Percentiles rank a stretch among this genome's conserved stretches.
phyloP scores from a whole-genome alignment of 64 coral and sea anemone species.

The Actinia tenebrosa region DNA sequence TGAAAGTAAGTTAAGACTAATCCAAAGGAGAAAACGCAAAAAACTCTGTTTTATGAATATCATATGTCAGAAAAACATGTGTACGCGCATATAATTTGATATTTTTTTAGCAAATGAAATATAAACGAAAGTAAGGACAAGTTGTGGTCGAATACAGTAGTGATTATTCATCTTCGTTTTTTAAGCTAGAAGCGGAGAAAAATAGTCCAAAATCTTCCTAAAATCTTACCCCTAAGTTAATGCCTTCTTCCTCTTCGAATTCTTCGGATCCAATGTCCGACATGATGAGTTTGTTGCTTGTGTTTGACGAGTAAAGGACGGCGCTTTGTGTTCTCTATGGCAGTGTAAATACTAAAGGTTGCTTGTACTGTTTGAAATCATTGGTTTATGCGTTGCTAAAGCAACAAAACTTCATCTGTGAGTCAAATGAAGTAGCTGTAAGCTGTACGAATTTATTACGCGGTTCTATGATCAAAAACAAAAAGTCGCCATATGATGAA shows the following conservation, averaged over 20 bases:
- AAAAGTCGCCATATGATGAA: neutral
- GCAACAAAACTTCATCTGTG: constrained; percentile 22
- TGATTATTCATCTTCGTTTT: neutral
- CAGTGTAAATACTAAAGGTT: neutral
- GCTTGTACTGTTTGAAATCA: constrained; percentile 9
- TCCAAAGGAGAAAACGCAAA: neutral
- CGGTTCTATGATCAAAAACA: neutral
- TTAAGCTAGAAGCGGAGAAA: neutral
- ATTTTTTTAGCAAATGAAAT: neutral
- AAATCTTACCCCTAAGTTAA: constrained; percentile 87
- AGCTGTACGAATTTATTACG: neutral
- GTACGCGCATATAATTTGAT: neutral
- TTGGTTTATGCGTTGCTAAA: constrained; percentile 21
- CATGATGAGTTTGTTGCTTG: constrained; percentile 39
- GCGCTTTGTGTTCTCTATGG: neutral
- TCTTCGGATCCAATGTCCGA: constrained; percentile 97
- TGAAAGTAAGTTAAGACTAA: neutral
- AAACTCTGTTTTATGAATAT: neutral
- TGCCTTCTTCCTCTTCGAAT: constrained; percentile 89
- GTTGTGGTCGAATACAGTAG: neutral
- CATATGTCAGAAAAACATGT: neutral
- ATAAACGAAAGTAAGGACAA: neutral
- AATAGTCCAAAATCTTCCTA: neutral
- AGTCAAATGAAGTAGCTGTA: neutral
- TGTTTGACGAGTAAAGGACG: neutral